phyloP scores from a whole-genome alignment of 2,888 invertebrate species.

The Ennomos fuscantarius region DNA sequence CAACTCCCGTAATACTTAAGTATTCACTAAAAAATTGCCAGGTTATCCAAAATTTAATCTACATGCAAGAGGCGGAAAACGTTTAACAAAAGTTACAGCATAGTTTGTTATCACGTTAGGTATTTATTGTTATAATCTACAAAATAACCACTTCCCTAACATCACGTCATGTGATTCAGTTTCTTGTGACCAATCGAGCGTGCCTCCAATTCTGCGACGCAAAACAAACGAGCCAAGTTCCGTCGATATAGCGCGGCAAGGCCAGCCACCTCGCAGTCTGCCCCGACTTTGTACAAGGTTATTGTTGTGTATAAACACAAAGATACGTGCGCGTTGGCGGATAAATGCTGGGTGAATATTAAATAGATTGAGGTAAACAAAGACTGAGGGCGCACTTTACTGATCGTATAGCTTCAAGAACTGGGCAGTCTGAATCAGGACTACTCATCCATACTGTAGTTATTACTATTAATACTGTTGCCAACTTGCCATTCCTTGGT shows the following conservation, averaged over 20 bases:
- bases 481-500: too few species aligned
- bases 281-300: slow-evolving; percentile 66
- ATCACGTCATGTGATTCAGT: slow-evolving; percentile 14
- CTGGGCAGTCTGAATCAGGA: too few species aligned
- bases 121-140: too few species aligned
- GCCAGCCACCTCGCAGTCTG: slow-evolving; percentile 59
- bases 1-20: too few species aligned
- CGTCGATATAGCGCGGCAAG: slow-evolving; percentile 53
- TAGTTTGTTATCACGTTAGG: too few species aligned
- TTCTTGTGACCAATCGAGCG: slow-evolving; percentile 26
- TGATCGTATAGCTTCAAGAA: too few species aligned
- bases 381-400: slow-evolving; percentile 15
- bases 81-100: too few species aligned
- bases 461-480: too few species aligned
- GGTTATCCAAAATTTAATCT: too few species aligned
- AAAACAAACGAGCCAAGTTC: slow-evolving; percentile 31
- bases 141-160: not conserved
- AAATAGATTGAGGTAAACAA: slow-evolving; percentile 37
- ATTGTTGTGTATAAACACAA: slow-evolving; percentile 80
- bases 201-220: slow-evolving; percentile 44
- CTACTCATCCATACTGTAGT: too few species aligned
- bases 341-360: slow-evolving; percentile 29
- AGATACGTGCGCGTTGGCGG: slow-evolving; percentile 35
- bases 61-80: too few species aligned
- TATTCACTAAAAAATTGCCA: too few species aligned